Evolutionary conservation across 2,113 vertebrate species (phyloP).

Genomic region (Thymallus thymallus): DNA sequence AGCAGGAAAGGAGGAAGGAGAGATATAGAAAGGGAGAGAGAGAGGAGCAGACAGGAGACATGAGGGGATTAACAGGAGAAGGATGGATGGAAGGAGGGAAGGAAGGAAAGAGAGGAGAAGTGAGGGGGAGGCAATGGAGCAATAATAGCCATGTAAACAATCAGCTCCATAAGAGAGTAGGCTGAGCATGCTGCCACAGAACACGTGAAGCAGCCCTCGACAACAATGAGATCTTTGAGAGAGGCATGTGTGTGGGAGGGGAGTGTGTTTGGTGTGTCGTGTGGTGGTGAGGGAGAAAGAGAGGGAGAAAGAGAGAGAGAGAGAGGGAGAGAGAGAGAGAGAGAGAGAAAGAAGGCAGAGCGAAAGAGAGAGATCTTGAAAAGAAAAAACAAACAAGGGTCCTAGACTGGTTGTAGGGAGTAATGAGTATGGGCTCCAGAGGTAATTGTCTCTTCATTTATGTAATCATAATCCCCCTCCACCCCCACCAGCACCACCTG

Average conservation of each 20-base stretch:
- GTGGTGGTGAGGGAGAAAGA: not conserved
- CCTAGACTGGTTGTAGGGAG: conserved; percentile 36
- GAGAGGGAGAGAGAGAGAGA: not conserved
- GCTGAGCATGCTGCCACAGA: conserved; percentile 36
- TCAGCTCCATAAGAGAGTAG: conserved; percentile 45
- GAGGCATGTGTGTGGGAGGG: conserved; percentile 39
- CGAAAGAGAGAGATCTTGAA: not conserved
- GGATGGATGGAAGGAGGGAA: conserved; percentile 16
- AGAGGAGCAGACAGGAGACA: conserved; percentile 16
- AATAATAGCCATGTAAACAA: conserved; percentile 55
- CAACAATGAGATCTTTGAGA: conserved; percentile 67
- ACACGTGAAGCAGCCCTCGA: conserved; percentile 42
- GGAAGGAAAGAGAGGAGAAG: not conserved
- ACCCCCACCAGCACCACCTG: not conserved
- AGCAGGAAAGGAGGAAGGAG: conserved; percentile 17
- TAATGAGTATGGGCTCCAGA: conserved; percentile 39
- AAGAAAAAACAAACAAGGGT: conserved; percentile 43
- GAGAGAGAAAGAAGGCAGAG: not conserved
- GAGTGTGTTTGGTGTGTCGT: conserved; percentile 13
- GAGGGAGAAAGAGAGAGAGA: conserved; percentile 1
- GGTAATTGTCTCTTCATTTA: conserved; percentile 49
- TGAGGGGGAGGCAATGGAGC: conserved; percentile 10
- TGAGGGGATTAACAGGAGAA: conserved; percentile 4
- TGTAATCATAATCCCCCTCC: not conserved
- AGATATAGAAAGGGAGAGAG: conserved; percentile 27